Base-by-base conservation (phyloP, 2,888 invertebrate genomes). In the Scaeva pyrastri region DNA sequence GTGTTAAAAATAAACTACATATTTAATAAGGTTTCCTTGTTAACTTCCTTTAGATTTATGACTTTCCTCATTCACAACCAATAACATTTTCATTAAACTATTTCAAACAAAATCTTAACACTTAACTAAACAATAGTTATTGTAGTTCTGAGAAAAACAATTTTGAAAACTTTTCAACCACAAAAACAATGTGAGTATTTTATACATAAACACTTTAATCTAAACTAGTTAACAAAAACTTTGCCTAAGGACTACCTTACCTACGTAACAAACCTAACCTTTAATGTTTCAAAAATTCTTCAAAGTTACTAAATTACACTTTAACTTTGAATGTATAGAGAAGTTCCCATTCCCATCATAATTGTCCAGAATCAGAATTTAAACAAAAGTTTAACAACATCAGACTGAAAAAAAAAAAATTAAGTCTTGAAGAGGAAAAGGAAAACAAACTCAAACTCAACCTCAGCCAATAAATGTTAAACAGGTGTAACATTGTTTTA, bases 401-500 rank as follows among this genome's bases (percentile, higher is more conserved):
- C 64, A 26, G 31, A 19, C 16, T 48, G 10, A 1, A 31, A 11
- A 43, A 43, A 26, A 14, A 31, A 31, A n/a, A 19, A 41, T n/a
- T 31, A 16, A 50, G 39, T 7, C 10, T 19, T 58, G 5, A 58
- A 36, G 12, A 19, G 48, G 1, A 23, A 3, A 21, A 36, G 19
- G 19, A 31, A 16, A 60, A 68, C 36, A 31, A 31, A 31, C 31
- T 31, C 60, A 84, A 72, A 72, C 79, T 66, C 70, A 79, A 31
- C 43, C 79, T 71, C 70, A 79, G 26, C 55, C 80, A 72, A 75
- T 76, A 85, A 80, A 85, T 77, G 70, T 52, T 73, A 73, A 81
- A 76, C 85, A 85, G 81, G 76, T 85, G 76, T 43, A 85, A 76
- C 73, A 76, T 75, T 79, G 84, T 80, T 80, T 74, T 82, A 19